phyloP scores from a whole-genome alignment of 2,888 invertebrate species.

The Tenthredo mesomela region DNA sequence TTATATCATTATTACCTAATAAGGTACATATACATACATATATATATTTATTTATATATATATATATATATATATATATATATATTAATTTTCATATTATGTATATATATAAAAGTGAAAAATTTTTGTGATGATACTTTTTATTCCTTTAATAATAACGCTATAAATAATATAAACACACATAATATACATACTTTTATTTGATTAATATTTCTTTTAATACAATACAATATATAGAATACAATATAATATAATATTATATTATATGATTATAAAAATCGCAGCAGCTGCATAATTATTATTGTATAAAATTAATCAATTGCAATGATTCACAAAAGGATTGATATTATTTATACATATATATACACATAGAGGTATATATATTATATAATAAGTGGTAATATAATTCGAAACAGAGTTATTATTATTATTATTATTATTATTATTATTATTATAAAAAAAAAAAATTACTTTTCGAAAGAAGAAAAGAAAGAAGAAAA shows the following conservation, averaged over 20 bases:
- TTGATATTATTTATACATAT: neutral
- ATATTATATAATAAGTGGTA: neutral
- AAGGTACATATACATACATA: too few relatives aligned
- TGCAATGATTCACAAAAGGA: neutral
- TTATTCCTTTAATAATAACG: neutral
- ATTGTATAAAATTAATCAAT: neutral
- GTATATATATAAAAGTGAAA: neutral
- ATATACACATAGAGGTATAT: neutral
- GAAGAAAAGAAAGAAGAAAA: neutral
- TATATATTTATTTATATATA: too few relatives aligned
- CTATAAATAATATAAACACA: neutral
- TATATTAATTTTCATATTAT: neutral
- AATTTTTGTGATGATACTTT: neutral
- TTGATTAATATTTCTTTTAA: neutral
- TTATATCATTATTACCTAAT: neutral
- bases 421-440: neutral
- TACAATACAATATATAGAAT: neutral
- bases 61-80: too few relatives aligned
- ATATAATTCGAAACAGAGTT: neutral
- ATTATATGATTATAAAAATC: neutral
- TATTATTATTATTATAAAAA: neutral
- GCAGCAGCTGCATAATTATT: neutral
- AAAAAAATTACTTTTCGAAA: neutral
- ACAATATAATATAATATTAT: neutral
- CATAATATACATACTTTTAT: neutral